phyloP scores from a whole-genome alignment of 2,797 vertebrate genomes.

The Sitta carolinensis region DNA sequence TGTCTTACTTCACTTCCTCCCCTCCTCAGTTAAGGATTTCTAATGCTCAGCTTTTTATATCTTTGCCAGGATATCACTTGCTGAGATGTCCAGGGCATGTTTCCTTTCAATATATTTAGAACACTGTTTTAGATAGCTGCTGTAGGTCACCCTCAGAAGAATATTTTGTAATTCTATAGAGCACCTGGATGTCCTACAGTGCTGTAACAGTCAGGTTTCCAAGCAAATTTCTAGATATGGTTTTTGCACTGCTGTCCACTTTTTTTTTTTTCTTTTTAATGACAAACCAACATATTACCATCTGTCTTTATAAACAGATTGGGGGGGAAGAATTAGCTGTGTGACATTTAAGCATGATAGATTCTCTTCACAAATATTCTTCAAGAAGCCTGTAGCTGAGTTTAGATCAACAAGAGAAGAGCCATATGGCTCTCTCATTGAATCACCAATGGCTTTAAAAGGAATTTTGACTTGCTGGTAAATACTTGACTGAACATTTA shows the following conservation, averaged over 20 bases:
- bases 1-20: background rate
- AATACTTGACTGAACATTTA: background rate
- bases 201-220: background rate
- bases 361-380: slow-evolving; percentile 12
- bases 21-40: background rate
- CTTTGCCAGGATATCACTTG: background rate
- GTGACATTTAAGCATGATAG: background rate
- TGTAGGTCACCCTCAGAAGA: background rate
- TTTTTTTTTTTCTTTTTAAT: background rate
- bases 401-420: slow-evolving; percentile 43
- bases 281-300: background rate
- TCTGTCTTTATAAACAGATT: slow-evolving; percentile 42
- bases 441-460: slow-evolving; percentile 33
- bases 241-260: background rate
- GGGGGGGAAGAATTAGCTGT: background rate
- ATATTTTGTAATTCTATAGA: background rate
- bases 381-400: background rate
- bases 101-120: slow-evolving; percentile 46
- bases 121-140: slow-evolving; percentile 17
- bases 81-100: background rate
- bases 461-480: background rate
- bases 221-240: background rate
- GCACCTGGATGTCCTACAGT: background rate
- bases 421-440: slow-evolving; percentile 25
- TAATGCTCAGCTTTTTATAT: background rate